Percentiles rank a stretch among this genome's conserved stretches.
These are phyloP conservation scores for Anolis carolinensis DNA, from an alignment of 2,113 vertebrate species.

Conservation along the genomic window DNA sequence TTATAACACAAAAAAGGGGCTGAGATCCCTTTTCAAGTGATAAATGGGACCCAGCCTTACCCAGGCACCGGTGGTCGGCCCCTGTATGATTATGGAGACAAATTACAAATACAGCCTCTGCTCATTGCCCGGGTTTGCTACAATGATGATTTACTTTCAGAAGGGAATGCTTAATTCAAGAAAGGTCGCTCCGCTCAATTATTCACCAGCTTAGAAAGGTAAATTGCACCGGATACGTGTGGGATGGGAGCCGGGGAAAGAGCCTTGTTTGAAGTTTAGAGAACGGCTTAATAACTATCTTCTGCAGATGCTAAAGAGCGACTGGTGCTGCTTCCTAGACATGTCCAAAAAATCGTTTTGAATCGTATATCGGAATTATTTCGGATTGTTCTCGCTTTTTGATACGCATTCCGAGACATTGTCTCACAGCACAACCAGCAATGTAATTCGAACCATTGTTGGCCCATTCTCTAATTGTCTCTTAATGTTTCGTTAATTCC, in stretches of 20 bases:
- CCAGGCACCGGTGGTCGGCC: not conserved
- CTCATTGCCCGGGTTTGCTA: not conserved
- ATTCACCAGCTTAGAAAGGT: conserved; percentile 16
- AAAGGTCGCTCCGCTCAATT: not conserved
- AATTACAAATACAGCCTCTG: not conserved
- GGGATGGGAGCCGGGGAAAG: conserved; percentile 8
- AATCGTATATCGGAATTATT: too few relatives aligned
- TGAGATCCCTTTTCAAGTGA: conserved; percentile 1
- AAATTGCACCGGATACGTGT: not conserved
- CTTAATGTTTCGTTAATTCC: too few relatives aligned
- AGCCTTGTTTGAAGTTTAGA: conserved; percentile 23
- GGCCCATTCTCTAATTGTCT: too few relatives aligned
- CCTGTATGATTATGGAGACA: not conserved
- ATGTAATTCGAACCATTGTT: too few relatives aligned
- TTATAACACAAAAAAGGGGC: not conserved
- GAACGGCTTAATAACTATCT: conserved; percentile 39
- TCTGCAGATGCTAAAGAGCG: conserved; percentile 22
- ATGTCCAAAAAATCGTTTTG: too few relatives aligned
- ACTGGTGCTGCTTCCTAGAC: too few relatives aligned
- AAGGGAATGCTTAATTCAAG: conserved; percentile 6
- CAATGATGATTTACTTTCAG: not conserved
- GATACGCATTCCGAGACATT: too few relatives aligned
- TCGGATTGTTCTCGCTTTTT: too few relatives aligned
- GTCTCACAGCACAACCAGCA: too few relatives aligned
- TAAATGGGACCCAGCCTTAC: not conserved